phyloP scores from a whole-genome alignment of 2,797 vertebrate species.

The Hippoglossus hippoglossus region DNA sequence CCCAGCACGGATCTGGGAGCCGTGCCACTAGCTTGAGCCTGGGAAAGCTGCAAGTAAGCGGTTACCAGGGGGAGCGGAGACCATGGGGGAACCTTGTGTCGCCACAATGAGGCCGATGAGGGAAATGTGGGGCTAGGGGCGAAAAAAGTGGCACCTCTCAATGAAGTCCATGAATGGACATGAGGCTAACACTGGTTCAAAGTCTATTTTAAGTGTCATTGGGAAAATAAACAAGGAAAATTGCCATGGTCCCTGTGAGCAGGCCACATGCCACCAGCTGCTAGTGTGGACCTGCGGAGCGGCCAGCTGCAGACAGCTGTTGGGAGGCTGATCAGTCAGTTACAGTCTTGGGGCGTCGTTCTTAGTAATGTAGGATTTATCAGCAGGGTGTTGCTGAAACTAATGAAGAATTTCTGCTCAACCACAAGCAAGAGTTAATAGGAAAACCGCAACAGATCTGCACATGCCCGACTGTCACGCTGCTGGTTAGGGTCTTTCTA shows the following conservation, averaged over 20 bases:
- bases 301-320: slow-evolving; percentile 24
- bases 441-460: slow-evolving; percentile 4
- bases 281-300: background rate
- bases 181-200: slow-evolving; percentile 16
- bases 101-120: slow-evolving; percentile 26
- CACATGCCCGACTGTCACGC: slow-evolving; percentile 2
- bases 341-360: too few relatives aligned
- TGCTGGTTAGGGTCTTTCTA: slow-evolving; percentile 6
- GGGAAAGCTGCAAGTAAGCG: slow-evolving; percentile 76
- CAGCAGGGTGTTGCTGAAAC: slow-evolving; percentile 1
- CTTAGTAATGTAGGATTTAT: background rate
- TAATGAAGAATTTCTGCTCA: background rate
- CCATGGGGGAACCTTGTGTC: slow-evolving; percentile 46
- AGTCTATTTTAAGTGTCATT: slow-evolving; percentile 8
- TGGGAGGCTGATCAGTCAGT: background rate
- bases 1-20: slow-evolving; percentile 78
- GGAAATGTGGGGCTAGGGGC: slow-evolving; percentile 34
- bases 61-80: slow-evolving; percentile 76
- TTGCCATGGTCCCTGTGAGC: background rate
- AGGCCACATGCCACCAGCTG: background rate
- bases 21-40: slow-evolving; percentile 80
- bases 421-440: slow-evolving; percentile 12
- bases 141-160: slow-evolving; percentile 50
- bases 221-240: slow-evolving; percentile 40
- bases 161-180: slow-evolving; percentile 34